Evolutionary conservation across 2,888 invertebrate genomes (phyloP).

Genomic region (Dynastes tityus): DNA sequence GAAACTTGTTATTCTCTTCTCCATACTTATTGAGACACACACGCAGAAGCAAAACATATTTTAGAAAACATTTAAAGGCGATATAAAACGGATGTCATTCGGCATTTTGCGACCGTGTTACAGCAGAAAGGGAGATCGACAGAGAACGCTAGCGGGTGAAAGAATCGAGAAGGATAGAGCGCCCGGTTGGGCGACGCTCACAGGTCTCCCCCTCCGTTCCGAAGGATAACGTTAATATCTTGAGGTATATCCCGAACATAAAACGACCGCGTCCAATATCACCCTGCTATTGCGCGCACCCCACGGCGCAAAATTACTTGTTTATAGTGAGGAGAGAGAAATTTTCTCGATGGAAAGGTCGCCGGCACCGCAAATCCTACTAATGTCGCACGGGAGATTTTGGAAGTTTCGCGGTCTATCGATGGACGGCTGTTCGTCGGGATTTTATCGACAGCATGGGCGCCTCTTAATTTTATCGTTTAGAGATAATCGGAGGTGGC

Average conservation of each 20-base stretch:
- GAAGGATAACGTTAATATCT: conserved; percentile 50
- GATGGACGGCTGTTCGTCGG: not conserved
- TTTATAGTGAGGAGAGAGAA: conserved; percentile 38
- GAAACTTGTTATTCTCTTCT: not conserved
- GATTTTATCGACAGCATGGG: not conserved
- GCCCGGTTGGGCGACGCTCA: not conserved
- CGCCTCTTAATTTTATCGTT: conserved; percentile 8
- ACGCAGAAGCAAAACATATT: conserved; percentile 25
- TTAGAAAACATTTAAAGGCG: conserved; percentile 36
- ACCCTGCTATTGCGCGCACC: conserved; percentile 43
- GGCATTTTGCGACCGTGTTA: conserved; percentile 12
- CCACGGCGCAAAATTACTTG: conserved; percentile 44
- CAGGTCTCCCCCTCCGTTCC: conserved; percentile 25
- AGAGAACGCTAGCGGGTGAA: conserved; percentile 8
- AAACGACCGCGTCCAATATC: conserved; percentile 52
- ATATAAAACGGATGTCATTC: conserved; percentile 32
- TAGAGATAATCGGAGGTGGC: not conserved
- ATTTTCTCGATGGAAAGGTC: conserved; percentile 26
- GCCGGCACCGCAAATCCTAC: conserved; percentile 28
- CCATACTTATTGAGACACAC: not conserved
- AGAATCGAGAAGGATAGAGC: conserved; percentile 5
- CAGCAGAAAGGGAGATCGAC: not conserved
- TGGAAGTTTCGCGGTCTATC: conserved; percentile 14
- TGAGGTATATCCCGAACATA: conserved; percentile 51
- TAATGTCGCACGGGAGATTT: conserved; percentile 23